Percentiles rank a stretch among this genome's conserved stretches.
phyloP scores from a whole-genome alignment of 2,797 vertebrate genomes.

The Phrynocephalus vlangalii region DNA sequence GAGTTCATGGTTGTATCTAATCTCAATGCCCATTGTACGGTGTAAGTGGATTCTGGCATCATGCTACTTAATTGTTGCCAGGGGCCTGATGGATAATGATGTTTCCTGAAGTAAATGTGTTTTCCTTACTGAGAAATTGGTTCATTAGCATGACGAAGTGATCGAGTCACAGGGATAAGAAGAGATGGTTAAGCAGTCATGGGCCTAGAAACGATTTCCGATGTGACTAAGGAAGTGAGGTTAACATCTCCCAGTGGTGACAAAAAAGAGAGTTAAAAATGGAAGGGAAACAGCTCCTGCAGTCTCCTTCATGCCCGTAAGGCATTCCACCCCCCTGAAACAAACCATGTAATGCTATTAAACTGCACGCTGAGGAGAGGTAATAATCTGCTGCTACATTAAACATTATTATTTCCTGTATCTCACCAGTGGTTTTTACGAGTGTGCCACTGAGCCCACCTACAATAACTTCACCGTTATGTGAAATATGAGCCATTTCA shows the following conservation, averaged over 20 bases:
- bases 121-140: conserved; percentile 58
- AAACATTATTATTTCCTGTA: conserved; percentile 69
- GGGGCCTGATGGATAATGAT: conserved; percentile 69
- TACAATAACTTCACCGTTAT: conserved; percentile 35
- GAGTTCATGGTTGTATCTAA: conserved; percentile 47
- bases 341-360: conserved; percentile 36
- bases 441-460: conserved; percentile 59
- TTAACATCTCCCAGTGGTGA: conserved; percentile 21
- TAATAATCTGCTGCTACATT: conserved; percentile 70
- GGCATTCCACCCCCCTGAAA: conserved; percentile 30
- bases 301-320: background rate
- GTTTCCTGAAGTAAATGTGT: conserved; percentile 70
- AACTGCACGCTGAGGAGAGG: conserved; percentile 49
- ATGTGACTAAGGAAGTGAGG: conserved; percentile 13
- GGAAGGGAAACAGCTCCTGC: background rate
- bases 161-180: conserved; percentile 52
- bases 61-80: conserved; percentile 65
- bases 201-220: background rate
- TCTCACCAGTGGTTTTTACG: conserved; percentile 63
- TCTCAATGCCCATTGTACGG: conserved; percentile 52
- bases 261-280: conserved; percentile 17
- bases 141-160: conserved; percentile 67
- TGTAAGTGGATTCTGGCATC: conserved; percentile 66
- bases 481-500: conserved; percentile 31
- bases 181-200: conserved; percentile 40